Conservation (phyloP, 2,113 vertebrate genomes). For the Aphelocoma coerulescens region DNA sequence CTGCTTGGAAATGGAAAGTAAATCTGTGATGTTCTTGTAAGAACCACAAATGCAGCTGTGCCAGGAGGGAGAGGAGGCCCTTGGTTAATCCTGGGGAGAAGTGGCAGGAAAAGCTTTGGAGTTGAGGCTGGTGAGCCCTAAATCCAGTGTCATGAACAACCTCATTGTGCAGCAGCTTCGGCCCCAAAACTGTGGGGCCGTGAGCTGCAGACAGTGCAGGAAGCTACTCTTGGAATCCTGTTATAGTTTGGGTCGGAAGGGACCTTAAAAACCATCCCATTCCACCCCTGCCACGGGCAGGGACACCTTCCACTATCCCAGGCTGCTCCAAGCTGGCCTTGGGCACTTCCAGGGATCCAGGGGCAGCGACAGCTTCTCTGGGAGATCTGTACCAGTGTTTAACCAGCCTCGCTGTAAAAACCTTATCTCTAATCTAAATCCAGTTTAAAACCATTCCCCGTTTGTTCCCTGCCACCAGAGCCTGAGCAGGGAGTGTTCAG, state of each 20-base stretch:
- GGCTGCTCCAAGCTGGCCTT: background rate
- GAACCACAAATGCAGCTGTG: background rate
- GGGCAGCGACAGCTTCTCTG: background rate
- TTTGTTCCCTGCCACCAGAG: too few relatives aligned
- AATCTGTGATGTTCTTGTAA: accelerated
- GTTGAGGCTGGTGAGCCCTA: background rate
- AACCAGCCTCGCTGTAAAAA: background rate
- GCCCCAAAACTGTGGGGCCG: background rate
- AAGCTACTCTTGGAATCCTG: background rate
- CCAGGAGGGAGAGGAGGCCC: background rate
- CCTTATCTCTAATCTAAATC: background rate
- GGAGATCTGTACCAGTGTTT: background rate
- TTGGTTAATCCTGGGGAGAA: background rate
- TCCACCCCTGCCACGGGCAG: background rate
- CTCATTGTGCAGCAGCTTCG: background rate
- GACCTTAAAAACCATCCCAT: background rate
- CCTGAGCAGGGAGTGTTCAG: background rate
- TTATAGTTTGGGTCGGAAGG: background rate
- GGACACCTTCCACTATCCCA: background rate
- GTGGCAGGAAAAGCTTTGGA: background rate
- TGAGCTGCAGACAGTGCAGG: background rate
- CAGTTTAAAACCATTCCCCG: background rate
- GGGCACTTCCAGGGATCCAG: background rate
- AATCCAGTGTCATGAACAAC: background rate
- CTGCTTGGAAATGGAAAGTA: background rate